These are phyloP conservation scores for Anthopleura sola DNA, from an alignment of 64 coral and sea anemone genomes.

Conservation along the genomic window DNA sequence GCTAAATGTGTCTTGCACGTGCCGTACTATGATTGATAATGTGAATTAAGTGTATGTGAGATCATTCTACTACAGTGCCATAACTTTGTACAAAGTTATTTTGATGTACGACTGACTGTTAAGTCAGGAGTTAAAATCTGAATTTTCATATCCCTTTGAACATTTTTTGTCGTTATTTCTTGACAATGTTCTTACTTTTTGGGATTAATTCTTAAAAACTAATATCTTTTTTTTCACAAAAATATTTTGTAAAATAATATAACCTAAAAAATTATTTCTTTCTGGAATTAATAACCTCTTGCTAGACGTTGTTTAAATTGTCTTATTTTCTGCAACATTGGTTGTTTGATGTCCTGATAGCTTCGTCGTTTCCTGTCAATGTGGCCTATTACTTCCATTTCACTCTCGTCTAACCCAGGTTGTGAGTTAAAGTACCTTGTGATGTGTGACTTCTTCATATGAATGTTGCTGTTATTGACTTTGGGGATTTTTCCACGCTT, in stretches of 20 bases:
- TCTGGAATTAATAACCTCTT: background rate
- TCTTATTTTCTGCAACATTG: conserved; percentile 8
- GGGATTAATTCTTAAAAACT: background rate
- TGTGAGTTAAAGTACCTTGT: conserved; percentile 30
- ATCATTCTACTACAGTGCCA: background rate
- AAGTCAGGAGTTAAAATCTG: background rate
- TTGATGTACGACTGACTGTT: background rate
- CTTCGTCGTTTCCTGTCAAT: conserved; percentile 40
- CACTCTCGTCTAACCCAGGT: conserved; percentile 48
- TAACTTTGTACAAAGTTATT: conserved; percentile 2
- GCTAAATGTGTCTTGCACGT: too few relatives aligned
- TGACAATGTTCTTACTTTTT: background rate
- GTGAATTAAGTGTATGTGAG: background rate
- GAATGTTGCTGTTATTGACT: background rate
- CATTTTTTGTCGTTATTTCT: background rate
- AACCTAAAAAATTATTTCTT: background rate
- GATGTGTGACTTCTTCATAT: background rate
- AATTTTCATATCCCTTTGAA: background rate
- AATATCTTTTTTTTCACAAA: background rate
- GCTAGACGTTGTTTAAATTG: conserved; percentile 13
- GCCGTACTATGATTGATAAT: background rate
- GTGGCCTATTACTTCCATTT: conserved; percentile 62
- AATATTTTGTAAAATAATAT: conserved; percentile 28
- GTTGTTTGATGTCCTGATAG: background rate
- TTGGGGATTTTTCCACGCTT: background rate